These are phyloP conservation scores for Drosophila glabriapex DNA, from an alignment of 2,888 invertebrate species.

Conservation along the genomic window DNA sequence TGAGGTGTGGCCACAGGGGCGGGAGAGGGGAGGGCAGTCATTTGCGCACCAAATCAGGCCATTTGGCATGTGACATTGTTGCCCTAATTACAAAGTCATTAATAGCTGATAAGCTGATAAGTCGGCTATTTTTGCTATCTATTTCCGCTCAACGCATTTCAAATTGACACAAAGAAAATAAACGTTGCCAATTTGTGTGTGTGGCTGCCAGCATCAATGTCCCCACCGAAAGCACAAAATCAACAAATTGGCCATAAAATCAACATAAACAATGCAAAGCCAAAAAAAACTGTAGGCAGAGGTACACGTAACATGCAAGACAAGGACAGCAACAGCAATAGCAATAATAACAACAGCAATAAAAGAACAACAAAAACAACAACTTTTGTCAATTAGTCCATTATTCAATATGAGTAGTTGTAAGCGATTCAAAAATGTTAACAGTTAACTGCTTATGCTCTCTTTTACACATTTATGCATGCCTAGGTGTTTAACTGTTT, in stretches of 20 bases:
- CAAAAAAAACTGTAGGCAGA: neutral
- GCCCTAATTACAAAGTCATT: constrained; percentile 33
- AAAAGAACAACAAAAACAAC: neutral
- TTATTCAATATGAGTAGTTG: constrained; percentile 6
- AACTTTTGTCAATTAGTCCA: constrained; percentile 19
- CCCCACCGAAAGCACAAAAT: constrained; percentile 18
- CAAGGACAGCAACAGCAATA: neutral
- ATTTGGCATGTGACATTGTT: constrained; percentile 38
- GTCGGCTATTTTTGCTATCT: constrained; percentile 18
- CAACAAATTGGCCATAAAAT: constrained; percentile 21
- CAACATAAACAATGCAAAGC: neutral
- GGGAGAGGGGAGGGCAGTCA: neutral
- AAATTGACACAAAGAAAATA: neutral
- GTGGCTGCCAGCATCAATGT: constrained; percentile 10
- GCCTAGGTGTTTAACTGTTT: neutral
- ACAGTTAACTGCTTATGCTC: constrained; percentile 11
- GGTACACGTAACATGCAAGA: neutral
- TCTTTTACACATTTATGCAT: neutral
- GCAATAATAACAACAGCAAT: neutral
- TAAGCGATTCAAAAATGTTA: constrained; percentile 9
- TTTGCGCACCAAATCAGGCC: constrained; percentile 26
- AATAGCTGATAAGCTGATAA: constrained; percentile 28
- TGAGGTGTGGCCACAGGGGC: neutral
- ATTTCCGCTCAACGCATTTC: constrained; percentile 11
- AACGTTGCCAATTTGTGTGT: constrained; percentile 1